Evolutionary conservation across 1,140 invertebrate genomes (phyloP), one percentile per base, ranked within the genome.

Genomic region (Branchinecta lynchi): DNA sequence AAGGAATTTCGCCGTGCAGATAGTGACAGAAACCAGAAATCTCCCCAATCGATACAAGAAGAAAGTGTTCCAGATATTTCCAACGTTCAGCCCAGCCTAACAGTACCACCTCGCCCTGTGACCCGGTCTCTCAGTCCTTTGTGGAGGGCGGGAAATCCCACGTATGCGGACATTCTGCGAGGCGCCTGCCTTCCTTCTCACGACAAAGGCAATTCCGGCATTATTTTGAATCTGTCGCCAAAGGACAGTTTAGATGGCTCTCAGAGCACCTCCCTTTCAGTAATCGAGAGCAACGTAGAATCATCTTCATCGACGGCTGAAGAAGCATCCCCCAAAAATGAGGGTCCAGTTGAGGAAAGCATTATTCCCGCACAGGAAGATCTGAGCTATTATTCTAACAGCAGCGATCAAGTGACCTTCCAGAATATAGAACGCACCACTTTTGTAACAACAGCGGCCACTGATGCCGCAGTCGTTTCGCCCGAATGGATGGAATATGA

Each of bases 131-230:
- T 82, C 12, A 88, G 87, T 77, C 87, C 86, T 15, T 83, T 87
- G 71, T 89, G 86, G 86, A 75, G 80, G 8, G 86, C 85, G 12
- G 69, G 60, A 15, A 32, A 66, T 0, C 71, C 85, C 12, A 84
- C 87, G 44, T 90, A 90, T 76, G 87, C 88, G 7, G 87, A 89
- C 77, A 86, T 90, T 70, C 80, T 90, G 9, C 82, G 83, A 67
- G 87, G 87, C 66, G 76, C 78, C 68, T 65, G 20, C 20, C 32
- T 71, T 12, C 44, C 68, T 65, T n/a, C 43, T 21, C 45, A 68
- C 32, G 67, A 71, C 7, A 32, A 68, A 7, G 71, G 68, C 8
- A 65, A 69, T 44, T 17, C 32, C 51, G 71, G 71, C 21, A 45
- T 71, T 43, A 67, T 71, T 43, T n/a, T 70, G n/a, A 15, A 7